These are phyloP conservation scores for Agonopterix arenella DNA, from an alignment of 2,888 invertebrate genomes.

Conservation along the genomic window DNA sequence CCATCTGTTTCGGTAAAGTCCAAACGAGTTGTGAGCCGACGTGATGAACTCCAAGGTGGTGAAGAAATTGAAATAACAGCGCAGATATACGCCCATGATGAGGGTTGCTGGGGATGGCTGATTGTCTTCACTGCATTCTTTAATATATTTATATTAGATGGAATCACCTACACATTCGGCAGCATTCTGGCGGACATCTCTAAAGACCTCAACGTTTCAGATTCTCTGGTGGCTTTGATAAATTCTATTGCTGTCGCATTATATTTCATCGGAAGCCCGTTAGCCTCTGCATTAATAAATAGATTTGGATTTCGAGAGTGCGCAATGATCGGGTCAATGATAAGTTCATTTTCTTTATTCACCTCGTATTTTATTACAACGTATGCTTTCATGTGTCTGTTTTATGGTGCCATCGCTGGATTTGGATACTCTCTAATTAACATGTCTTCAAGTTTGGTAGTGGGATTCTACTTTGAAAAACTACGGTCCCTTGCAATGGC, in stretches of 20 bases:
- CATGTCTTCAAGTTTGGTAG: conserved; percentile 48
- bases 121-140: conserved; percentile 48
- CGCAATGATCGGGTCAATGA: conserved; percentile 52
- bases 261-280: conserved; percentile 50
- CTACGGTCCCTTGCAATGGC: conserved; percentile 52
- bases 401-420: conserved; percentile 52
- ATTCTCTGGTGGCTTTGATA: conserved; percentile 43
- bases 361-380: conserved; percentile 45
- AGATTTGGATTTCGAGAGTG: conserved; percentile 62
- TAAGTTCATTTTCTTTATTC: conserved; percentile 42
- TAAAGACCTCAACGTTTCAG: conserved; percentile 34
- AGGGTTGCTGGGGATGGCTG: conserved; percentile 67
- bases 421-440: conserved; percentile 54
- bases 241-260: conserved; percentile 57
- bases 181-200: conserved; percentile 46
- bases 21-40: background rate
- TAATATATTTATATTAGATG: conserved; percentile 49
- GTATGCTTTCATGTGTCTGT: conserved; percentile 36
- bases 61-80: conserved; percentile 66
- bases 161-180: conserved; percentile 55
- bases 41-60: conserved; percentile 30
- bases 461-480: conserved; percentile 66
- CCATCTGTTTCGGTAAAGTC: background rate
- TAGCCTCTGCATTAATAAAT: conserved; percentile 61
- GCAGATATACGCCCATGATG: conserved; percentile 56